Conservation (phyloP, 2,888 invertebrate genomes). For the Brachycybe producta region DNA sequence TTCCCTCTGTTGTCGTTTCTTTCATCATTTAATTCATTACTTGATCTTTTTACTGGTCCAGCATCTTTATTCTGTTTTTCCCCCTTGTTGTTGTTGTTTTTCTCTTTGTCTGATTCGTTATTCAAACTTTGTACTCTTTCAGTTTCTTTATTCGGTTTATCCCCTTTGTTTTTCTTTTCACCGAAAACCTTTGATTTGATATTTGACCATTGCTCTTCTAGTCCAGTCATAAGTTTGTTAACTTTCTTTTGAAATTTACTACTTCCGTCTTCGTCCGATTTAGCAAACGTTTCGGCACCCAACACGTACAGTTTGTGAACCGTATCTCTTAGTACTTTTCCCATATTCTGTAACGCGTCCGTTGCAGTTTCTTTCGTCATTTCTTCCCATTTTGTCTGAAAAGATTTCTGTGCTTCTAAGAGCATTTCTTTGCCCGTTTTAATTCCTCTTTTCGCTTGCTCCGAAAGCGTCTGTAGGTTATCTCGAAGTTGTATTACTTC, state of each 20-base stretch:
- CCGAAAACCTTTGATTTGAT: slow-evolving; percentile 9
- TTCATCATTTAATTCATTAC: background rate
- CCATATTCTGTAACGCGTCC: background rate
- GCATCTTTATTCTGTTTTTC: background rate
- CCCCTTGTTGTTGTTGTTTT: background rate
- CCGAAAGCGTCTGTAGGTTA: slow-evolving; percentile 6
- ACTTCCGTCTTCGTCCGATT: background rate
- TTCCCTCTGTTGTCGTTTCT: background rate
- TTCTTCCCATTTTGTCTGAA: slow-evolving; percentile 3
- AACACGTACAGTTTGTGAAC: slow-evolving; percentile 10
- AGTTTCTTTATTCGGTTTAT: background rate
- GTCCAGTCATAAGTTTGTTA: background rate
- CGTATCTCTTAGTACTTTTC: background rate
- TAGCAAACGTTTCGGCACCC: slow-evolving; percentile 1
- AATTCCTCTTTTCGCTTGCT: slow-evolving; percentile 6
- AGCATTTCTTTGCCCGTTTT: slow-evolving; percentile 3
- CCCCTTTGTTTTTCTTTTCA: background rate
- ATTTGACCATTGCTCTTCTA: slow-evolving; percentile 9
- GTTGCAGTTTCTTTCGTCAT: slow-evolving; percentile 4
- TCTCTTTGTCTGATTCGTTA: background rate
- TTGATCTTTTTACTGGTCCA: background rate
- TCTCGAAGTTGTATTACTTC: slow-evolving; percentile 10
- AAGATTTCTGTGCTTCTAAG: slow-evolving; percentile 1
- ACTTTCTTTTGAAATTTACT: slow-evolving; percentile 9
- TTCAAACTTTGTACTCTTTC: background rate